These are phyloP conservation scores for Hyles euphorbiae DNA, from an alignment of 1,140 invertebrate genomes.

Conservation along the genomic window DNA sequence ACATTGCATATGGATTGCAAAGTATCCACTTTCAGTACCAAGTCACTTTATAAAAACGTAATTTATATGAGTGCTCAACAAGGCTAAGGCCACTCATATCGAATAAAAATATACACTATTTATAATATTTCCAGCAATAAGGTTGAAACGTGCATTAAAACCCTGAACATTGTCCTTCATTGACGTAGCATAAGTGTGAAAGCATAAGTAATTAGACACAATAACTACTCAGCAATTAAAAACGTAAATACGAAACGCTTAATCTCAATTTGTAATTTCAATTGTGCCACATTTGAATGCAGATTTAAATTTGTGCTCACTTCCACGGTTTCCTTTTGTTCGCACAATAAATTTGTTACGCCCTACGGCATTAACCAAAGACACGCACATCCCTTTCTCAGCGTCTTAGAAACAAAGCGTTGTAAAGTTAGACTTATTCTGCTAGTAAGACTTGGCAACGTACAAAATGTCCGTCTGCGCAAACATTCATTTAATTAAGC, in stretches of 20 bases:
- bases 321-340: conserved; percentile 5
- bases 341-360: conserved; percentile 8
- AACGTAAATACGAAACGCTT: background rate
- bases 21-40: too few relatives aligned
- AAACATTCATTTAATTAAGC: conserved; percentile 56
- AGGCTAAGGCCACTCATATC: too few relatives aligned
- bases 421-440: conserved; percentile 23
- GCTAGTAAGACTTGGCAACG: conserved; percentile 25
- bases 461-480: conserved; percentile 30
- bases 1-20: too few relatives aligned
- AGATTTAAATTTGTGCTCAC: background rate
- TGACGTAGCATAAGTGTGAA: too few relatives aligned
- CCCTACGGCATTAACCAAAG: background rate
- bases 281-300: conserved; percentile 6
- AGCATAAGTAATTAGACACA: too few relatives aligned
- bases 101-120: too few relatives aligned
- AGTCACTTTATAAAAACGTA: too few relatives aligned
- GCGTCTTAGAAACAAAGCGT: conserved; percentile 11
- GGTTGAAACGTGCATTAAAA: too few relatives aligned
- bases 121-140: too few relatives aligned
- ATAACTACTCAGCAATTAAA: too few relatives aligned
- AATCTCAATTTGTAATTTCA: conserved; percentile 9
- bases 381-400: conserved; percentile 2
- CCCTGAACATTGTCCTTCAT: too few relatives aligned
- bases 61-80: too few relatives aligned